Conservation (phyloP, 2,113 vertebrate genomes). For the Asarcornis scutulata region DNA sequence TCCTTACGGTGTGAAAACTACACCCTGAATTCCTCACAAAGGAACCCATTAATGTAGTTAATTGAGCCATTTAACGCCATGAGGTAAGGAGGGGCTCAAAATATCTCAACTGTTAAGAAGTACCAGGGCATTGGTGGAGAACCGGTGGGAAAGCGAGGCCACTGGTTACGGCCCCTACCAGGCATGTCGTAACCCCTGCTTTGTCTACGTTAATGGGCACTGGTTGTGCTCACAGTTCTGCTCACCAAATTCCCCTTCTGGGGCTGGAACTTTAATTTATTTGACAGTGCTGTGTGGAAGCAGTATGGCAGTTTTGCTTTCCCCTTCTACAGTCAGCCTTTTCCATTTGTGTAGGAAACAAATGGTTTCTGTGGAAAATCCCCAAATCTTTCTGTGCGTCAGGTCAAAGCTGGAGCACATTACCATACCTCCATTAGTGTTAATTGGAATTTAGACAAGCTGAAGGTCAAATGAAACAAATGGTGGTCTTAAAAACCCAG, state of each 20-base stretch:
- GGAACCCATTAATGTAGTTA: neutral
- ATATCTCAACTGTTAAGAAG: neutral
- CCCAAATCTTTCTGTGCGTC: neutral
- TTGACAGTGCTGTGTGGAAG: neutral
- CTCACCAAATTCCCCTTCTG: neutral
- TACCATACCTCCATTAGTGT: neutral
- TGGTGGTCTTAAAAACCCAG: neutral
- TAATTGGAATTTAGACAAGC: neutral
- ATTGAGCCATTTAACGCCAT: fast-evolving
- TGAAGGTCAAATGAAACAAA: neutral
- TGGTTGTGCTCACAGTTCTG: neutral
- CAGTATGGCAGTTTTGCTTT: fast-evolving
- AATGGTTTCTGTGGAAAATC: constrained; percentile 1
- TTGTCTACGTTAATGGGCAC: neutral
- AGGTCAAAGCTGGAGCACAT: neutral
- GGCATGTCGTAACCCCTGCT: neutral
- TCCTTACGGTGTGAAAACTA: neutral
- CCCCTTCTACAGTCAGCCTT: neutral
- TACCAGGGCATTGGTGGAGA: neutral
- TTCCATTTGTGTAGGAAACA: neutral
- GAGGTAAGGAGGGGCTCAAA: neutral
- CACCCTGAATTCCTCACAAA: neutral
- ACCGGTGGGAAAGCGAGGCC: neutral
- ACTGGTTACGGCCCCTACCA: neutral
- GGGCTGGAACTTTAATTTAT: neutral